Conservation (phyloP, 2,797 vertebrate species). For the Atherinosoma microstoma region DNA sequence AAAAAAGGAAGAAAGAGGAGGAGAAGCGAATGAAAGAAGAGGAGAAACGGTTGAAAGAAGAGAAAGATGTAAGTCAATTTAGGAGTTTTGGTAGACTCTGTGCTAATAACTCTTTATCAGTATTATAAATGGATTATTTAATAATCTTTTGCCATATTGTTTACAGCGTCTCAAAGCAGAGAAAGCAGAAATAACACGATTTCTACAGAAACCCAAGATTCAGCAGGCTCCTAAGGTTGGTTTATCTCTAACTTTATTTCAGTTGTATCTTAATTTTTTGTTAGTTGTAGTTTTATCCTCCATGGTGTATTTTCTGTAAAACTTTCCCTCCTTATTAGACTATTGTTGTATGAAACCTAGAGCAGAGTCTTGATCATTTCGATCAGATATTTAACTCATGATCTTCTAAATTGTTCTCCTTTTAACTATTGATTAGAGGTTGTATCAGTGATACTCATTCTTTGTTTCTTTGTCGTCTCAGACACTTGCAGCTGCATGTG, state of each 20-base stretch:
- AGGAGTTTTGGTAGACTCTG: background rate
- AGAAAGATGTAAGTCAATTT: conserved; percentile 88
- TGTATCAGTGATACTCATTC: background rate
- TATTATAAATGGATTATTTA: background rate
- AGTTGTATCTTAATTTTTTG: background rate
- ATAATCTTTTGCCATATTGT: conserved; percentile 2
- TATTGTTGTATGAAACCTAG: background rate
- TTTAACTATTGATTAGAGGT: background rate
- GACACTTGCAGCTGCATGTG: conserved; percentile 94
- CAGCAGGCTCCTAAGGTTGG: conserved; percentile 93
- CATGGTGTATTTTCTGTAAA: background rate
- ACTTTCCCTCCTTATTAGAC: too few species aligned
- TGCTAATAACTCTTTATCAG: background rate
- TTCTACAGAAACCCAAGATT: conserved; percentile 95
- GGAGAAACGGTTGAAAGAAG: conserved; percentile 92
- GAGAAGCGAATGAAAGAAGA: conserved; percentile 94
- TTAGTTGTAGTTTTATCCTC: background rate
- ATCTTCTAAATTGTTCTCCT: too few species aligned
- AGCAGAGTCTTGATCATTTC: too few species aligned
- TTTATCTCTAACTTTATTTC: background rate
- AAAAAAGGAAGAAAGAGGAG: conserved; percentile 96
- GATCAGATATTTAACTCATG: background rate
- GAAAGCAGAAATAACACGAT: conserved; percentile 95
- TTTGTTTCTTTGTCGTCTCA: conserved; percentile 63
- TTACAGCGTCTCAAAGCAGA: conserved; percentile 92